Percentiles rank a stretch among this genome's conserved stretches.
These are phyloP conservation scores for Cataglyphis livida DNA, from an alignment of 2,888 invertebrate genomes.

Conservation along the genomic window DNA sequence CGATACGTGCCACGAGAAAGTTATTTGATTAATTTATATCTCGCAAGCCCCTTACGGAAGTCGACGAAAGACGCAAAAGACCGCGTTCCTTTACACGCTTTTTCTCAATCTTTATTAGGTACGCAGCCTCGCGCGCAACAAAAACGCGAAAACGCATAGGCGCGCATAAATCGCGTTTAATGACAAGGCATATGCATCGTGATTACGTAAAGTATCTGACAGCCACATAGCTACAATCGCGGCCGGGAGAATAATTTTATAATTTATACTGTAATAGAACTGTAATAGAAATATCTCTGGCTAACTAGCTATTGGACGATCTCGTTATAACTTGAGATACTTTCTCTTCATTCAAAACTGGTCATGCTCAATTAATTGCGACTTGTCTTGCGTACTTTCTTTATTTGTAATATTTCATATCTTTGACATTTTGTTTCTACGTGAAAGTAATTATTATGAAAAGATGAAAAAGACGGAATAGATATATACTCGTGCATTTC, in stretches of 20 bases:
- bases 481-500: background rate
- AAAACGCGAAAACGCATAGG: slow-evolving; percentile 24
- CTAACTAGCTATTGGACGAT: slow-evolving; percentile 32
- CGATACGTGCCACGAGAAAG: slow-evolving; percentile 10
- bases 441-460: background rate
- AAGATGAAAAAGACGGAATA: background rate
- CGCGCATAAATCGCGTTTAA: slow-evolving; percentile 49
- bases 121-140: background rate
- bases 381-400: background rate
- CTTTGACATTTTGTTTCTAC: background rate
- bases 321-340: slow-evolving; percentile 2
- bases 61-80: slow-evolving; percentile 30
- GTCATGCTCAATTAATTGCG: slow-evolving; percentile 1
- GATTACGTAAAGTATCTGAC: slow-evolving; percentile 41
- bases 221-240: slow-evolving; percentile 17
- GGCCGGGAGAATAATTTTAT: slow-evolving; percentile 48
- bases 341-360: slow-evolving; percentile 16
- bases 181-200: background rate
- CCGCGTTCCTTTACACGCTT: slow-evolving; percentile 9
- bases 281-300: background rate
- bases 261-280: slow-evolving; percentile 24
- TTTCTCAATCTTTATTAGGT: slow-evolving; percentile 39
- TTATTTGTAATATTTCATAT: background rate
- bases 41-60: slow-evolving; percentile 39
- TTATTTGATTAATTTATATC: slow-evolving; percentile 36